Base-by-base conservation (phyloP, 2,888 invertebrate genomes). In the Anagyrus pseudococci region DNA sequence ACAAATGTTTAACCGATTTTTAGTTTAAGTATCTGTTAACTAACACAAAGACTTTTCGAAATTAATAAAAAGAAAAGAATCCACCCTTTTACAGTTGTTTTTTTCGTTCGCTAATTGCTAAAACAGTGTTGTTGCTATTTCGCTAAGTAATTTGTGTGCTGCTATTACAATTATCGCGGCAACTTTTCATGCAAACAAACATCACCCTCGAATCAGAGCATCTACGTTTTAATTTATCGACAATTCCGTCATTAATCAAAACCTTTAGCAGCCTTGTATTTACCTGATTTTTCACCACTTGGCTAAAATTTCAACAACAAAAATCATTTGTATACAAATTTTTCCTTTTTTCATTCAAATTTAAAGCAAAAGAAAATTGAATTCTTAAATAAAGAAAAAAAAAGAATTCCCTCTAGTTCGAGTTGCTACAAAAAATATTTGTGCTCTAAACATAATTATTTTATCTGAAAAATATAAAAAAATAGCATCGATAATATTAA, bases 161-260 rank as follows among this genome's bases (percentile, higher is more conserved):
- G 60, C 63, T 58, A 58, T 58, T 43, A 63, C 61, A 67, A 67
- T 67, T 64, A 61, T 64, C 63, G 58, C 55, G 66, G 60, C 63
- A 67, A 67, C 66, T 64, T 67, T 67, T 67, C 61, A 52, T 64
- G 66, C 66, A 67, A 64, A 64, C 63, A 44, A n/a, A 41, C n/a
- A 64, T 67, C 66, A 67, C 61, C 61, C 66, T 67, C 66, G 66
- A 67, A 13, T 61, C 63, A 63, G 63, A 64, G 64, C 60, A 63
- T 70, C 69, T 67, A 70, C 67, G 67, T 74, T 72, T 70, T 68
- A 69, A 68, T 74, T 71, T 70, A 67, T 75, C 73, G 71, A 73
- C 71, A 69, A 70, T 66, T 75, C 75, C 72, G 71, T 73, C 75
- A 75, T 76, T 73, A 72, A 68, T 68, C 67, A 71, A 73, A 74